Evolutionary conservation across 1,140 invertebrate species (phyloP).

Genomic region (Manduca sexta): DNA sequence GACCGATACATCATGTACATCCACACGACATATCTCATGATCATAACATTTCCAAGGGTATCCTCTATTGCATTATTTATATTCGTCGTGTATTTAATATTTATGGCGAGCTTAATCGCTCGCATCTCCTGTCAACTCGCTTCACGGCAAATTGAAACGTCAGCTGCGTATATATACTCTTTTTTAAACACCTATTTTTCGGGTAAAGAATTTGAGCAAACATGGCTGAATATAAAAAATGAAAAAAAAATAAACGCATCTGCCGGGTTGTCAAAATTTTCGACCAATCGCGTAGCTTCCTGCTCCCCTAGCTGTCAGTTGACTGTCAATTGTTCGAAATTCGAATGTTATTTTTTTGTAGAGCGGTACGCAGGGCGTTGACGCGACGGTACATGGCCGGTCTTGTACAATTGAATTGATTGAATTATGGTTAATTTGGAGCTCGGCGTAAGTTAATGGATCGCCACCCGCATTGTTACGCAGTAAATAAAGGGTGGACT

Average conservation of each 20-base stretch:
- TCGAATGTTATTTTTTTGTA: constrained; percentile 55
- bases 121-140: constrained; percentile 36
- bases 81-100: constrained; percentile 28
- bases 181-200: constrained; percentile 45
- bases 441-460: constrained; percentile 44
- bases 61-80: constrained; percentile 23
- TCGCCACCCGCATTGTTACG: constrained; percentile 52
- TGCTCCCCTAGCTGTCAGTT: constrained; percentile 66
- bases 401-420: constrained; percentile 64
- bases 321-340: constrained; percentile 44
- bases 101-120: constrained; percentile 30
- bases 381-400: constrained; percentile 46
- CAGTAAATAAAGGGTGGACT: constrained; percentile 34
- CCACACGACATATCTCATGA: constrained; percentile 19
- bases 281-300: constrained; percentile 51
- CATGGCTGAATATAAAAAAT: constrained; percentile 44
- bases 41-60: constrained; percentile 21
- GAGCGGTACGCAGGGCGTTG: constrained; percentile 46
- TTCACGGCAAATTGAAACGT: constrained; percentile 42
- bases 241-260: constrained; percentile 47
- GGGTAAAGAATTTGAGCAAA: constrained; percentile 63
- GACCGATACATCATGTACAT: constrained; percentile 19
- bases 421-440: constrained; percentile 58
- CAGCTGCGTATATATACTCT: constrained; percentile 34
- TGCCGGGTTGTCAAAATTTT: constrained; percentile 65